Evolutionary conservation across 2,888 invertebrate species (phyloP), one percentile per base, ranked within the genome.

Genomic region (Stenotaenia linearis): DNA sequence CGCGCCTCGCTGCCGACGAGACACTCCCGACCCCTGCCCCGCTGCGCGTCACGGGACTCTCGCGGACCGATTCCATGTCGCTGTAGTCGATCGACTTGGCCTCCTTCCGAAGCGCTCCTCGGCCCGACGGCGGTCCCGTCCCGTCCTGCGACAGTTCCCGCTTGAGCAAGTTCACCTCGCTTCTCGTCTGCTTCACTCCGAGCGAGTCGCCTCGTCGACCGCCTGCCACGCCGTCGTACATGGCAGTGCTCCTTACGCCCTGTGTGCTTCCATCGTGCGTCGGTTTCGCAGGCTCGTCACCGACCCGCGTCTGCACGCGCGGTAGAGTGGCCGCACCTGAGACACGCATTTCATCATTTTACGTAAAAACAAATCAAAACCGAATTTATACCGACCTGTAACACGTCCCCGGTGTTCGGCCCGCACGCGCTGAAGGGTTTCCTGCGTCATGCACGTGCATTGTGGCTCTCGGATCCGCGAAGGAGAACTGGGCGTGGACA

Each of bases 381-480:
- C 23, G 35, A 28, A n/a, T 78, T 45, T n/a, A n/a, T n/a, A n/a
- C n/a, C n/a, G n/a, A 81, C 81, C 81, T 30, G 81, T 81, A 50
- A 80, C 78, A 15, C 81, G 78, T 18, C 81, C 81, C n/a, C 79
- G 74, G 61, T 80, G 80, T 76, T 81, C 81, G 75, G 92, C 91
- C 85, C 95, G 90, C 83, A 96, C 89, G 84, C 95, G 90, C 88
- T 96, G 96, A 76, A 83, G 80, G 80, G 82, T 83, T 87, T 96
- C 96, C 83, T 95, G 92, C 80, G 95, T 92, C 96, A 96, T 96
- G 88, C 96, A 96, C 82, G 96, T 96, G 89, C 96, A 96, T 86
- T 96, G 96, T 74, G 95, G 94, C 87, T 96, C 96, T 82, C 86
- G 83, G 81, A 92, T 91, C 84, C 93, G 90, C 85, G 94, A 95